phyloP scores from a whole-genome alignment of 1,140 invertebrate genomes.

The Magallana angulata region DNA sequence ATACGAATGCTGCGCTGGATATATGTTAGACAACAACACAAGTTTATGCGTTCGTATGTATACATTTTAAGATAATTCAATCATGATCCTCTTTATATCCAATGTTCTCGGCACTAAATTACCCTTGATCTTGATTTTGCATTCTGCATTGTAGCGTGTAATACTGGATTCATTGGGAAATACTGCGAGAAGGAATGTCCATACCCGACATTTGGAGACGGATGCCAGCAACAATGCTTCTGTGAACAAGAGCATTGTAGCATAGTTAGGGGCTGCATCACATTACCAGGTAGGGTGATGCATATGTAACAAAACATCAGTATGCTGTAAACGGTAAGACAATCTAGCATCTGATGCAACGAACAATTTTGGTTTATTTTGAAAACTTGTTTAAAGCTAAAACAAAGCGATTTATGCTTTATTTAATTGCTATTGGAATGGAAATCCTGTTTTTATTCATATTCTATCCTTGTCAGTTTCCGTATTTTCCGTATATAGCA shows the following conservation, averaged over 20 bases:
- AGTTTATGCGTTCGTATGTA: neutral
- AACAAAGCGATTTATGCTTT: too few species aligned
- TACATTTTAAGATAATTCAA: neutral
- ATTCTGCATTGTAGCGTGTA: neutral
- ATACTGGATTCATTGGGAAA: slow-evolving; percentile 6
- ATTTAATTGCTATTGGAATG: too few species aligned
- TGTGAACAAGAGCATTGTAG: neutral
- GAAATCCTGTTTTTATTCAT: too few species aligned
- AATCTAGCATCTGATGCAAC: too few species aligned
- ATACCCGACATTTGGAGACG: neutral
- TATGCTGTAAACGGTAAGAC: too few species aligned
- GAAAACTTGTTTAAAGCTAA: too few species aligned
- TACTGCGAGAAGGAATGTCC: neutral
- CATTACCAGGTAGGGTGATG: neutral
- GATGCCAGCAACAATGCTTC: neutral
- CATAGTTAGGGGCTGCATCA: neutral
- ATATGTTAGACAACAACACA: neutral
- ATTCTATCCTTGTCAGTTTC: too few species aligned
- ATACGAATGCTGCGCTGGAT: neutral
- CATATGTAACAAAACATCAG: too few species aligned
- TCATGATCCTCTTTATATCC: neutral
- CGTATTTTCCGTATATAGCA: too few species aligned
- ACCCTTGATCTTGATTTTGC: too few species aligned
- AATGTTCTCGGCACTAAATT: neutral
- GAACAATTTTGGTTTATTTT: too few species aligned